Base-by-base conservation (phyloP, 2,113 vertebrate species). In the Steatornis caripensis region DNA sequence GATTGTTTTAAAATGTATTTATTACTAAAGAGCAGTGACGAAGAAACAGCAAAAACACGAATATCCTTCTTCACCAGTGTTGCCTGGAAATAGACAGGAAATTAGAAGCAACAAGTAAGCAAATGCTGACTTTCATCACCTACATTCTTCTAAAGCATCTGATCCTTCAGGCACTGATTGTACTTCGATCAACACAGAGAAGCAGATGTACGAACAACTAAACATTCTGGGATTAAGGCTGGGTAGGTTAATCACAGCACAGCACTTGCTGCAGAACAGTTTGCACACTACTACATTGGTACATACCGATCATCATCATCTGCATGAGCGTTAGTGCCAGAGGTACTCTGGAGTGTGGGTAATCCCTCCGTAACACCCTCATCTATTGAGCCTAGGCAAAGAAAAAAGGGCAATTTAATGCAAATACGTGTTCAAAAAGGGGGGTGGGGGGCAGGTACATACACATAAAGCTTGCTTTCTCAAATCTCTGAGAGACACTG, bases 301-400 rank as follows among this genome's bases (percentile, higher is more conserved):
- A 98, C 98, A 78, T 98, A 99, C 99, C 99, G 99, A 96, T 99
- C 99, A 23, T 99, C 99, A 26, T 99, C 99, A 77, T 99, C 99
- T 7, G 98, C 98, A 1, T 99, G 99, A 94, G 98, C 97, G 94
- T 98, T 99, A 45, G 98, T 95, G 95, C 98, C 98, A 32, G 99
- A 98, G 74, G 98, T 98, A 61, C 98, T 98, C 4, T 99, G 99
- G 90, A 99, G 98, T 34, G 99, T 99, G 53, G 99, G 99, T 54
- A 99, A 61, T 53, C 99, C 99, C 90, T 99, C 99, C 4, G 98
- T 98, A 41, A 99, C 99, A 24, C 99, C 99, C 97, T 99, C 99
- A 88, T 99, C 99, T 97, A 99, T 98, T 19, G 99, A 99, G 86
- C 99, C 99, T 99, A 93, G 87, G 76, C 80, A 88, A 94, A 95